Base-by-base conservation (phyloP, 2,888 invertebrate genomes). In the Allygus modestus region DNA sequence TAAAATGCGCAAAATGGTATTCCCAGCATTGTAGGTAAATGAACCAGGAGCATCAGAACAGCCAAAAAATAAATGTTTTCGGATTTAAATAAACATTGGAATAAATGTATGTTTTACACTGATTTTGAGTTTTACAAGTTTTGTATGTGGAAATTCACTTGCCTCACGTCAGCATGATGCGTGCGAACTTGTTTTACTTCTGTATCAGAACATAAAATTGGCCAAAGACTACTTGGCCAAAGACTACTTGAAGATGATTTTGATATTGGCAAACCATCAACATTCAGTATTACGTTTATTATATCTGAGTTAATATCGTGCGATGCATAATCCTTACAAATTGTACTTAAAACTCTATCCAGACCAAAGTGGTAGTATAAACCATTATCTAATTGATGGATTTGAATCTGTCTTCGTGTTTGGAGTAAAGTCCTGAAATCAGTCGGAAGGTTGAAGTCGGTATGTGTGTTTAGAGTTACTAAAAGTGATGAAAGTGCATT, bases 201-300 rank as follows among this genome's bases (percentile, higher is more conserved):
- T 15, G 58, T 75, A 41, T 73, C 58, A 11, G 73, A 43, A 26
- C 82, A 43, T 4, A 82, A 41, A 75, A 85, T 85, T 41, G 85
- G 85, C 85, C 83, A 85, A 12, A 82, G 81, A 28, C 58, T 26
- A 15, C 58, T 82, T 26, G 84, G 84, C 84, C 82, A 84, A 9
- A 82, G 82, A 28, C 73, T 31, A 15, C 43, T 58, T 81, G 82
- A 61, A 17, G 69, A 58, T n/a, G 81, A 82, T 33, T 61, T 81
- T 4, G 51, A 28, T 41, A 82, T 58, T 43, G 31, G 82, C 31
- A 85, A 46, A 20, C 82, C 75, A 61, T 84, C 82, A 20, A 73
- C 73, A 31, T 82, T 69, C n/a, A 79, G 20, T 5, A 54, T 23
- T 23, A 82, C 20, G 33, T 69, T 81, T 31, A 65, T 9, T 9